Base-by-base conservation (phyloP, 53 echinoderm and acorn worm genomes). In the Arbacia lixula region DNA sequence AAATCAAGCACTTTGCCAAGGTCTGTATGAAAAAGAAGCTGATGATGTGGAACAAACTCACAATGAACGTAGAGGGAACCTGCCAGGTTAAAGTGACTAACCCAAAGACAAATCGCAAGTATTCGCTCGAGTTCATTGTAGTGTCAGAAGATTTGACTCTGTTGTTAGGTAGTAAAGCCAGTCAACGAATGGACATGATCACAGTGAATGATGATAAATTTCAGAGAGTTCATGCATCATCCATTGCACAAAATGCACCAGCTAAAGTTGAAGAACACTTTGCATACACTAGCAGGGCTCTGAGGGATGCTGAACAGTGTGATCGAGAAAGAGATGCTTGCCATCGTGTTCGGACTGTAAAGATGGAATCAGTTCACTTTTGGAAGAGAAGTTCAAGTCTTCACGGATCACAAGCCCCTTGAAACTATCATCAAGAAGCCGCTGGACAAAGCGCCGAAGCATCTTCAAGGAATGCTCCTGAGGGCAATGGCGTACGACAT, bases 361-460 rank as follows among this genome's bases (percentile, higher is more conserved):
- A 92, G 89, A 40, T 92, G 89, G 71, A 53, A 92, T 41, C 92
- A 89, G 32, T 89, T 82, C 86, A 92, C 92, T 27, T 92, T 81
- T 84, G 92, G 86, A 9, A 66, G 80, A 31, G 61, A 83, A 32
- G 89, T 92, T 0, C 63, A 53, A n/a, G 76, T 92, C 29, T 72
- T 75, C 74, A 56, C 81, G 42, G 65, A n/a, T n/a, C n/a, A n/a
- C n/a, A n/a, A n/a, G n/a, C n/a, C n/a, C n/a, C n/a, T n/a, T n/a
- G n/a, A n/a, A n/a, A n/a, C n/a, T n/a, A n/a, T n/a, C n/a, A n/a
- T n/a, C n/a, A n/a, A n/a, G n/a, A n/a, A n/a, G n/a, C n/a, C n/a
- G n/a, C n/a, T n/a, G n/a, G n/a, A n/a, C n/a, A n/a, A n/a, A n/a
- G 87, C 79, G 26, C 81, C 80, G 20, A 80, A 56, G 24, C 55